Percentiles rank a stretch among this genome's conserved stretches.
Conservation (phyloP, 2,113 vertebrate genomes). For the Uria lomvia region DNA sequence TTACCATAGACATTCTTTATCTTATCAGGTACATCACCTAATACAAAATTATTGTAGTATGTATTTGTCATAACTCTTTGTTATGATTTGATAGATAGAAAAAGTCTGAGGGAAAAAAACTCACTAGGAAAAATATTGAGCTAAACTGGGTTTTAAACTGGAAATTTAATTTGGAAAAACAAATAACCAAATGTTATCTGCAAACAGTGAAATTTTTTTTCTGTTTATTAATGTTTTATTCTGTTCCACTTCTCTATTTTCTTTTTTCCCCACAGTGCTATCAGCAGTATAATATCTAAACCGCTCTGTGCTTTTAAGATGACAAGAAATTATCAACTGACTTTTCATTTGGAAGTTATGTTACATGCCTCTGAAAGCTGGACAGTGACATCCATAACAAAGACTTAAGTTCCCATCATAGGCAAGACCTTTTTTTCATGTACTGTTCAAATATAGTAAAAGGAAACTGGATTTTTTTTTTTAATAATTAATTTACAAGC, state of each 20-base stretch:
- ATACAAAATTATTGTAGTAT: not conserved
- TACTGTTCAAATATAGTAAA: not conserved
- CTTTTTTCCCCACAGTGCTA: not conserved
- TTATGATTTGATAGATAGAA: not conserved
- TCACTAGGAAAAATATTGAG: not conserved
- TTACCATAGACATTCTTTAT: not conserved
- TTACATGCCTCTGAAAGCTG: not conserved
- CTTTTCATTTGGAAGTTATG: not conserved
- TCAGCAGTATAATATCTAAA: not conserved
- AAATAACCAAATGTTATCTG: not conserved
- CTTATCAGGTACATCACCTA: not conserved
- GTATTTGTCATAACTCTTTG: not conserved
- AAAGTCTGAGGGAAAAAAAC: not conserved
- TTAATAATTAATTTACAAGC: not conserved
- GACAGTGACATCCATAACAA: not conserved
- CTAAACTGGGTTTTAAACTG: not conserved
- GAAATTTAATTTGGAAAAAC: not conserved
- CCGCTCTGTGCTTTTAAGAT: not conserved
- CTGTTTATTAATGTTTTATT: not conserved
- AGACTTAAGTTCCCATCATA: not conserved
- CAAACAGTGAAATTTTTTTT: not conserved
- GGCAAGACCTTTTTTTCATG: not conserved
- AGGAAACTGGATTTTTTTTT: not conserved
- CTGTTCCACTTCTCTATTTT: not conserved
- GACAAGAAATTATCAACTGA: fast-evolving